These are phyloP conservation scores for Bombus confusus DNA, from an alignment of 1,140 invertebrate genomes.

Conservation along the genomic window DNA sequence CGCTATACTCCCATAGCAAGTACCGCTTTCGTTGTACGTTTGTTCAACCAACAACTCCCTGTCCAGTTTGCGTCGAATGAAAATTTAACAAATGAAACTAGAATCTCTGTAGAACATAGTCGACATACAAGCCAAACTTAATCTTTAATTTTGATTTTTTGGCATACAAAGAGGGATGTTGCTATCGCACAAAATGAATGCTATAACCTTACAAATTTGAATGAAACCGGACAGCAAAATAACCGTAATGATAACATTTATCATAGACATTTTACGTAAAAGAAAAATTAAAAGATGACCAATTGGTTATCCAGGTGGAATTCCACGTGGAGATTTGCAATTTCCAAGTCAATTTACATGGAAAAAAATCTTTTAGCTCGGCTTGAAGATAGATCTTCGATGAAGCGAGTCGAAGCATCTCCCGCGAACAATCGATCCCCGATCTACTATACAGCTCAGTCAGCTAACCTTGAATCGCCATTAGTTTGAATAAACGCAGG, in stretches of 20 bases:
- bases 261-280: no score
- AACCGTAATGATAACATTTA: no score
- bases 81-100: not conserved
- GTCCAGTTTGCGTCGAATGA: not conserved
- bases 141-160: no score
- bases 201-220: no score
- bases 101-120: no score
- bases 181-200: no score
- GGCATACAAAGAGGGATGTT: no score
- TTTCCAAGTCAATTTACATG: not conserved
- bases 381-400: not conserved
- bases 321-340: not conserved
- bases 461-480: constrained; percentile 24
- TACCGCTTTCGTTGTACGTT: not conserved
- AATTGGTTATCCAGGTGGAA: not conserved
- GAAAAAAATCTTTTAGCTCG: not conserved
- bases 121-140: no score
- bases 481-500: not conserved
- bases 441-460: constrained; percentile 6
- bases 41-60: not conserved
- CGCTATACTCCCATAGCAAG: not conserved
- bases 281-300: not conserved
- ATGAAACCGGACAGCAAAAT: no score
- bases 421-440: not conserved
- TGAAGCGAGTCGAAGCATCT: not conserved